Percentiles rank a stretch among this genome's conserved stretches.
Evolutionary conservation across 2,113 vertebrate genomes (phyloP).

Genomic region (Parus major): DNA sequence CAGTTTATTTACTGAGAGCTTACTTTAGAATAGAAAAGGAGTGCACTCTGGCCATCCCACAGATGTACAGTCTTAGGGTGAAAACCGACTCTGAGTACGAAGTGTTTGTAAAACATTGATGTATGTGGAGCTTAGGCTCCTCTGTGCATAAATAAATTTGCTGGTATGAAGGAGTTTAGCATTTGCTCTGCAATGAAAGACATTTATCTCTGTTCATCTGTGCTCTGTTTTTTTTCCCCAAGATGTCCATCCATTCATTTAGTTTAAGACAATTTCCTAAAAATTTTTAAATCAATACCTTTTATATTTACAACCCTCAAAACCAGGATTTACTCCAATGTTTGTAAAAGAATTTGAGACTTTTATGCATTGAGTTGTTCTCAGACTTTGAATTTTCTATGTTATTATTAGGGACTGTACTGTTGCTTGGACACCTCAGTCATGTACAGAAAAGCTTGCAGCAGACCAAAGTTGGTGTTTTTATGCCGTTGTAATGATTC

Average conservation of each 20-base stretch:
- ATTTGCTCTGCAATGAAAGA: neutral
- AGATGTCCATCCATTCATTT: neutral
- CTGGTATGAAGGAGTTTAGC: neutral
- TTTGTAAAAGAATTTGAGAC: neutral
- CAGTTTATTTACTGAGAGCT: neutral
- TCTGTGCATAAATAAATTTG: neutral
- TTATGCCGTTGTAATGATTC: neutral
- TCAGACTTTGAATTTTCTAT: neutral
- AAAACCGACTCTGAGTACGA: neutral
- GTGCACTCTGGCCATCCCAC: neutral
- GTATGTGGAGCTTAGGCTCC: neutral
- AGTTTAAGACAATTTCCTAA: neutral
- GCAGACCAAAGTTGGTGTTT: neutral
- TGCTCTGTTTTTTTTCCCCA: neutral
- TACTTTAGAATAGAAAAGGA: neutral
- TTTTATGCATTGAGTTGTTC: neutral
- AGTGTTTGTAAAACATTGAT: neutral
- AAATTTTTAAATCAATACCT: neutral
- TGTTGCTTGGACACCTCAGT: neutral
- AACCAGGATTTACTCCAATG: neutral
- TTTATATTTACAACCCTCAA: neutral
- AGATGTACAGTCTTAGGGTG: neutral
- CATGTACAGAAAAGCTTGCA: neutral
- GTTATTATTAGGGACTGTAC: neutral
- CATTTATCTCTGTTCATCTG: fast-evolving